These are phyloP conservation scores for Amphipyra tragopoginis DNA, from an alignment of 2,888 invertebrate species.

Conservation along the genomic window DNA sequence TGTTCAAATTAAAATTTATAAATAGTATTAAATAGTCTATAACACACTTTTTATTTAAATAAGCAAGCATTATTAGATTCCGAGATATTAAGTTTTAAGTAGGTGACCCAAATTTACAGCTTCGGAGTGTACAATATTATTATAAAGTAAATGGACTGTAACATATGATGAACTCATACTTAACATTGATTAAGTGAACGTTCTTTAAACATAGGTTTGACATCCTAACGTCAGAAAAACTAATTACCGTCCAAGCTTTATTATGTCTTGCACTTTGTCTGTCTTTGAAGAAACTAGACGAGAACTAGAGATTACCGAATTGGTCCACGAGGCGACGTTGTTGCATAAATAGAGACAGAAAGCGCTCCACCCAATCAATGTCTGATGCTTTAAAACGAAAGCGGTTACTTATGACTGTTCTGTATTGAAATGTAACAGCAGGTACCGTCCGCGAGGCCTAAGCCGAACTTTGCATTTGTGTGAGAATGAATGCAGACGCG, in stretches of 20 bases:
- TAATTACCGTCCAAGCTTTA: conserved; percentile 50
- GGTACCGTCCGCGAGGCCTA: too few relatives aligned
- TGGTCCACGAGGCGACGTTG: conserved; percentile 41
- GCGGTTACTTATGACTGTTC: conserved; percentile 30
- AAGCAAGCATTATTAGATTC: too few relatives aligned
- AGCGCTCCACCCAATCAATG: conserved; percentile 60
- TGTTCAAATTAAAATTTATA: too few relatives aligned
- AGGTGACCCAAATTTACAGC: too few relatives aligned
- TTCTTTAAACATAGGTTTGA: conserved; percentile 35
- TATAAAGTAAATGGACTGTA: conserved; percentile 22
- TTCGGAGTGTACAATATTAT: conserved; percentile 7
- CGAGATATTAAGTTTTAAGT: too few relatives aligned
- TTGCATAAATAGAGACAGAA: conserved; percentile 52
- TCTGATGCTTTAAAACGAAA: conserved; percentile 53
- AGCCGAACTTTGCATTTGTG: too few relatives aligned
- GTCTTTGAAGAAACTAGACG: conserved; percentile 48
- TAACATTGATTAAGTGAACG: conserved; percentile 43
- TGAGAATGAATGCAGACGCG: too few relatives aligned
- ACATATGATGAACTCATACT: conserved; percentile 19
- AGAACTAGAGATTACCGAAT: conserved; percentile 59
- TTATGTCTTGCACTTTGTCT: conserved; percentile 35
- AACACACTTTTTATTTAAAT: too few relatives aligned
- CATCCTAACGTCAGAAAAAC: conserved; percentile 46
- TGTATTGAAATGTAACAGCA: conserved; percentile 26
- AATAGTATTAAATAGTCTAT: too few relatives aligned